A percentile compares a stretch with the other conserved stretches of the same genome.
Conservation (phyloP, 1,140 invertebrate species). For the Antheraea pernyi region DNA sequence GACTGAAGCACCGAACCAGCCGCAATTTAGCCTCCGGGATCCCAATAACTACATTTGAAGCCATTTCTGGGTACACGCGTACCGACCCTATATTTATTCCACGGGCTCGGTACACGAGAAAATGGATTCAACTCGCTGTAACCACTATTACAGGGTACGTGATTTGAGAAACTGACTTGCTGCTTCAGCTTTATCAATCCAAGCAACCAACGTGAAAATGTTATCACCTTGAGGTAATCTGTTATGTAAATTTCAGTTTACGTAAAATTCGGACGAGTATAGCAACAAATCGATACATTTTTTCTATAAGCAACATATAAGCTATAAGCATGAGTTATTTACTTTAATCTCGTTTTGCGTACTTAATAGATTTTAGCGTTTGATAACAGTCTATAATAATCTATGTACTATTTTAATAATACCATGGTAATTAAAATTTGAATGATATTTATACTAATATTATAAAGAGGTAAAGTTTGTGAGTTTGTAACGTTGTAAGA, state of each 20-base stretch:
- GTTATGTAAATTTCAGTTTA: conserved; percentile 8
- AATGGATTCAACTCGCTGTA: conserved; percentile 25
- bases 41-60: conserved; percentile 38
- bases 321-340: too few relatives aligned
- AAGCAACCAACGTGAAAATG: conserved; percentile 2
- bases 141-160: conserved; percentile 17
- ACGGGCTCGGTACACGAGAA: conserved; percentile 16
- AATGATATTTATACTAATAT: too few relatives aligned
- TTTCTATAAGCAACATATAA: neutral
- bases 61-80: conserved; percentile 30
- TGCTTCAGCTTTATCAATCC: conserved; percentile 6
- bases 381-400: too few relatives aligned
- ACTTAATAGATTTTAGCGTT: too few relatives aligned
- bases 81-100: conserved; percentile 20
- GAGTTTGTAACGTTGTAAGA: too few relatives aligned
- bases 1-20: conserved; percentile 30
- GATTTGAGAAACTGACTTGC: conserved; percentile 14
- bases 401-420: too few relatives aligned
- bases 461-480: too few relatives aligned
- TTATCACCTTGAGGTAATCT: neutral
- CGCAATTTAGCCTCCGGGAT: conserved; percentile 37
- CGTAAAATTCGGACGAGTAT: neutral
- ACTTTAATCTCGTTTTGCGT: too few relatives aligned
- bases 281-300: neutral
- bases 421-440: too few relatives aligned